Conservation (phyloP, 1,140 invertebrate species). For the Euwallacea similis region DNA sequence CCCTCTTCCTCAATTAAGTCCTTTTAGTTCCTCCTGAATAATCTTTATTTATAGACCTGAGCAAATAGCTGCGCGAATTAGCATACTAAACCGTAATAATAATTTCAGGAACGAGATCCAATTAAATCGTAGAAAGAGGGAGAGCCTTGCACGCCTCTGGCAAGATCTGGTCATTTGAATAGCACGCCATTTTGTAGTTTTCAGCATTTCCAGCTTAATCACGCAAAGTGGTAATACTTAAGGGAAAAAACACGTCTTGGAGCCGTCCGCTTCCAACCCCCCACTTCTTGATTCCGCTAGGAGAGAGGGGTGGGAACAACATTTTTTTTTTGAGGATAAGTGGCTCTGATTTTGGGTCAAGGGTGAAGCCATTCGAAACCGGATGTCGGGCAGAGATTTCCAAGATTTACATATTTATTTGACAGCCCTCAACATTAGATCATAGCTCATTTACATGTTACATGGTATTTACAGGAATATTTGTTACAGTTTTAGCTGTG, state of each 20-base stretch:
- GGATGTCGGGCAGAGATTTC: no score
- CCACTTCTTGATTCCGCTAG: not conserved
- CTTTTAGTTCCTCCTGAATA: no score
- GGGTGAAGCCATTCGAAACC: not conserved
- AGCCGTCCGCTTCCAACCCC: not conserved
- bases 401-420: no score
- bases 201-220: conserved; percentile 34
- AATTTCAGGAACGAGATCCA: no score
- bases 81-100: no score
- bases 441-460: no score
- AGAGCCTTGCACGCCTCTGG: conserved; percentile 16
- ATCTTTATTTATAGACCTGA: no score
- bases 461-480: no score
- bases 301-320: not conserved
- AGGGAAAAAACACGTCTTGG: conserved; percentile 27
- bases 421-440: no score
- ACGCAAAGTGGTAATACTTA: conserved; percentile 41
- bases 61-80: no score
- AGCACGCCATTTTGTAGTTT: conserved; percentile 43
- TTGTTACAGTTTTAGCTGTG: no score
- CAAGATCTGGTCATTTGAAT: conserved; percentile 28
- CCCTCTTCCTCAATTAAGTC: no score
- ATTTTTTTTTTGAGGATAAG: conserved; percentile 17
- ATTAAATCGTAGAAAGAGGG: not conserved
- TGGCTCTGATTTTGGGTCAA: conserved; percentile 8